Base-by-base conservation (phyloP, 2,113 vertebrate species). In the Pantherophis guttatus region DNA sequence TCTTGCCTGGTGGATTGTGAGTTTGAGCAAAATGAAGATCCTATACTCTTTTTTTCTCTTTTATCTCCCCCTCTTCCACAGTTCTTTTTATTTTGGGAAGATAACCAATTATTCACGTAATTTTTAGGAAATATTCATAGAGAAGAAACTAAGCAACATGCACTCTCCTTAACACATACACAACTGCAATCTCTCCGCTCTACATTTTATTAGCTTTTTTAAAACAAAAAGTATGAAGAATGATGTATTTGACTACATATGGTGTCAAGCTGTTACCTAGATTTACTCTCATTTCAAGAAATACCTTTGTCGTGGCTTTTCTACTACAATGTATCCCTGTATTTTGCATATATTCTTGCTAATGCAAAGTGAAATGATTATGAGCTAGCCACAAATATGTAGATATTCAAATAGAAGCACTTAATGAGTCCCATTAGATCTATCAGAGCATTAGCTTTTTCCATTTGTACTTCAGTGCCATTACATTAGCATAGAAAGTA, bases 391-490 rank as follows among this genome's bases (percentile, higher is more conserved):
- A 87, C 33, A 8, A 90, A 2, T 94, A 93, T 8, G 52, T 23
- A 94, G 89, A 75, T 95, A 92, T 94, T 92, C 91, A 89, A 58
- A 75, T 75, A 92, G 90, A 12, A 89, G 1, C 55, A 93, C 94
- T 94, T 94, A 94, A 91, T 93, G 86, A 91, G 93, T 87, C 70
- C 93, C 88, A 93, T 95, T 95, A 95, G 81, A 94, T 50, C 44
- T 39, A 92, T 94, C 85, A 65, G 93, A 96, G 75, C 54, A 87
- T 53, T 91, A 92, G 85, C 93, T 93, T 90, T 88, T 26, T 10
- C 1, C 81, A 93, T 1, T 90, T 62, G 89, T 95, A 94, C 96
- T 95, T 95, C 93, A 96, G 93, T 91, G 75, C 88, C 94, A 96
- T 97, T 96, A 94, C 0, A 0, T 48, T 91, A 90, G 91, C 96